A percentile compares a stretch with the other conserved stretches of the same genome.
These are phyloP conservation scores for Hippocampus mohnikei DNA, from an alignment of 2,113 vertebrate genomes.

Conservation along the genomic window DNA sequence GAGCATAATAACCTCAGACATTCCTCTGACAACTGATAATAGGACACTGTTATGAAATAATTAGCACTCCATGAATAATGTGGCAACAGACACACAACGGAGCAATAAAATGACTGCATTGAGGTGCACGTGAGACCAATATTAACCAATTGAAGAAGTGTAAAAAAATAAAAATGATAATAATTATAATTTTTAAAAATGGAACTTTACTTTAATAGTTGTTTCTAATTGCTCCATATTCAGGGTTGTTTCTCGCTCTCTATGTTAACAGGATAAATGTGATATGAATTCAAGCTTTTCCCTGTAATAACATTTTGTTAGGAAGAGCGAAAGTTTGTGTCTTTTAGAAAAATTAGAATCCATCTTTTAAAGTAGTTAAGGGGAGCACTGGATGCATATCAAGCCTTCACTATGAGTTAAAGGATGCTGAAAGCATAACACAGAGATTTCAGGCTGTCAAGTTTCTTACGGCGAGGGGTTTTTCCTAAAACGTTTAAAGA, in stretches of 20 bases:
- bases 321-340: conserved; percentile 35
- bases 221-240: background rate
- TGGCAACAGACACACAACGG: no score
- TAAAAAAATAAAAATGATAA: no score
- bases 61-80: no score
- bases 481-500: conserved; percentile 72
- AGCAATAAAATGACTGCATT: no score
- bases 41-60: no score
- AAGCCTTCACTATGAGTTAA: conserved; percentile 68
- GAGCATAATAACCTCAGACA: no score
- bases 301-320: conserved; percentile 9
- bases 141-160: no score
- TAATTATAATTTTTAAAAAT: no score
- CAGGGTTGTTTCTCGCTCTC: background rate
- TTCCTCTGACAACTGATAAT: no score
- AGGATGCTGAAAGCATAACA: conserved; percentile 74
- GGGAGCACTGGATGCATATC: conserved; percentile 49
- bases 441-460: conserved; percentile 68
- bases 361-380: conserved; percentile 39
- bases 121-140: no score
- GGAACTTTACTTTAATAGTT: background rate
- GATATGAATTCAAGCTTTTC: background rate
- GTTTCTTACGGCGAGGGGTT: conserved; percentile 62
- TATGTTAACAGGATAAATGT: background rate
- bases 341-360: conserved; percentile 40